Evolutionary conservation across 2,113 vertebrate genomes (phyloP).

Genomic region (Macaca mulatta): DNA sequence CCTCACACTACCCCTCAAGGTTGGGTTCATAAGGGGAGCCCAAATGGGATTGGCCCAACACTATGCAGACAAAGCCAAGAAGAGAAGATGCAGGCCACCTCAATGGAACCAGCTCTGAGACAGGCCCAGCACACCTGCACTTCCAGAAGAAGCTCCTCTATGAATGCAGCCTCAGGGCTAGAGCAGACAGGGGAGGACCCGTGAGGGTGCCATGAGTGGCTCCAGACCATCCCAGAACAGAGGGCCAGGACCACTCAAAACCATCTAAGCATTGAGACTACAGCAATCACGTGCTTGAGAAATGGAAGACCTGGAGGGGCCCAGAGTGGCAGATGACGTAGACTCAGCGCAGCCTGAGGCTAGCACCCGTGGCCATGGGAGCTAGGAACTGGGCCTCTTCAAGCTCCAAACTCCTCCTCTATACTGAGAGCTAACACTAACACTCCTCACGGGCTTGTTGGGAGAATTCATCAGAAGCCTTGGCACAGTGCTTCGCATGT

Average conservation of each 20-base stretch:
- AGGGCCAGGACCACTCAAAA: neutral
- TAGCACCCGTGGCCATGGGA: neutral
- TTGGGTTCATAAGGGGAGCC: neutral
- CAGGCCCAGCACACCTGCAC: rapidly evolving
- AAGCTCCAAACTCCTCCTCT: neutral
- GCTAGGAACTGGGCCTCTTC: neutral
- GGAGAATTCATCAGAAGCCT: neutral
- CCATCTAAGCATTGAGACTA: neutral
- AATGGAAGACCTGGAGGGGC: neutral
- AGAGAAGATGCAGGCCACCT: neutral
- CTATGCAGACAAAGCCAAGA: neutral
- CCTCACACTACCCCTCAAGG: neutral
- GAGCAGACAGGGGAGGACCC: neutral
- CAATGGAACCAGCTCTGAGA: rapidly evolving
- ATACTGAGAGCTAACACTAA: neutral
- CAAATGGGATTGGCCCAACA: neutral
- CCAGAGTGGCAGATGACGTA: neutral
- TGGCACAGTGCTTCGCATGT: neutral
- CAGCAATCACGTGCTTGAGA: neutral
- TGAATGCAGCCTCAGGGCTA: neutral
- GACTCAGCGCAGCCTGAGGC: neutral
- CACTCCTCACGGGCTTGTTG: neutral
- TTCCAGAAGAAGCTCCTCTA: neutral
- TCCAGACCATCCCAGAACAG: neutral
- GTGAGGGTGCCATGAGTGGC: neutral